phyloP scores from a whole-genome alignment of 2,888 invertebrate genomes.

The Idaea straminata region DNA sequence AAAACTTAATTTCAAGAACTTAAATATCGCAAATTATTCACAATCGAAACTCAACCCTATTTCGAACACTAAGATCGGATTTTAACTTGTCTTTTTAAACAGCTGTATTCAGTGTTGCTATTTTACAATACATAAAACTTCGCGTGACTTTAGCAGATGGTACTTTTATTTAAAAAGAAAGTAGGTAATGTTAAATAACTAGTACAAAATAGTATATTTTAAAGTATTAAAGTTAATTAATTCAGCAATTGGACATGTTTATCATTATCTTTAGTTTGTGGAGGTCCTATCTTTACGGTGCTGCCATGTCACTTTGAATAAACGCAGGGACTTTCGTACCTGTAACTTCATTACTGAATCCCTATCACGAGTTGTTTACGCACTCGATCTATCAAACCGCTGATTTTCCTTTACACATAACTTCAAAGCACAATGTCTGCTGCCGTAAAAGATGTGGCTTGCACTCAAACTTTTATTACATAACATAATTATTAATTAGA shows the following conservation, averaged over 20 bases:
- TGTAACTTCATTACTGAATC: not conserved
- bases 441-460: no score
- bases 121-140: conserved; percentile 36
- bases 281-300: conserved; percentile 1
- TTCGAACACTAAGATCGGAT: not conserved
- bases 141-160: conserved; percentile 47
- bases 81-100: conserved; percentile 24
- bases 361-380: no score
- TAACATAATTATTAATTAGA: no score
- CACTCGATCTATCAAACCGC: no score
- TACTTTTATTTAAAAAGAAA: conserved; percentile 41
- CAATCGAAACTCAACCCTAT: not conserved
- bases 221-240: conserved; percentile 3
- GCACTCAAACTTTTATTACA: no score
- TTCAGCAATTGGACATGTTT: conserved; percentile 10
- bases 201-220: conserved; percentile 25
- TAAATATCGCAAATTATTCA: not conserved
- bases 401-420: no score
- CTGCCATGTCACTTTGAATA: conserved; percentile 1
- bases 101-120: conserved; percentile 30
- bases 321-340: not conserved
- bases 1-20: not conserved
- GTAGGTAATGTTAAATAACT: conserved; percentile 24
- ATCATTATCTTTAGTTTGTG: conserved; percentile 8
- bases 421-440: no score